A percentile compares a stretch with the other conserved stretches of the same genome.
phyloP scores from a whole-genome alignment of 2,797 vertebrate genomes.

The Sylvilagus floridanus region DNA sequence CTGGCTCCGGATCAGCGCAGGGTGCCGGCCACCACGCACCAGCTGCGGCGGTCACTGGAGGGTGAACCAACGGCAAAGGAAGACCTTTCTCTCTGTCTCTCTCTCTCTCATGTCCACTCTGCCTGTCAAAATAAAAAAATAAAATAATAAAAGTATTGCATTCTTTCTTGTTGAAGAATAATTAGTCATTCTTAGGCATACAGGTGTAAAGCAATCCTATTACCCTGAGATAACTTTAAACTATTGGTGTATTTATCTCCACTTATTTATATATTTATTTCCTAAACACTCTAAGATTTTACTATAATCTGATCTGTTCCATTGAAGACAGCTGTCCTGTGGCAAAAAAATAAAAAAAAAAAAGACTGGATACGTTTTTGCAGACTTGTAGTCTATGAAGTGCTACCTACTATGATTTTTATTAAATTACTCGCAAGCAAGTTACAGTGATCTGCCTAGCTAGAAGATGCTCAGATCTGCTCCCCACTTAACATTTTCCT shows the following conservation, averaged over 20 bases:
- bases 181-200: background rate
- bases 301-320: background rate
- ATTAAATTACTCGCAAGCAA: background rate
- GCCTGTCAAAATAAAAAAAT: no score
- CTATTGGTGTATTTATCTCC: background rate
- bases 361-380: background rate
- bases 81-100: no score
- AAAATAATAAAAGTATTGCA: background rate
- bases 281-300: background rate
- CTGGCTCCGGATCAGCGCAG: no score
- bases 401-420: constrained; percentile 15
- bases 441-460: background rate
- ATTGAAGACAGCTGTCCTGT: constrained; percentile 3
- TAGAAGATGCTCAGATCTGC: constrained; percentile 22
- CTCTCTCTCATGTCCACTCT: no score
- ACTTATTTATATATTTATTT: background rate
- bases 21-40: no score
- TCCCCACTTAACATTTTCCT: constrained; percentile 14
- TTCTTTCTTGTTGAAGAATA: constrained; percentile 20
- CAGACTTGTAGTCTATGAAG: background rate
- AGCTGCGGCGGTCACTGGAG: no score
- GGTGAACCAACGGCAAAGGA: no score
- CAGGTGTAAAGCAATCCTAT: constrained; percentile 17
- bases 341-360: constrained; percentile 13
- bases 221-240: constrained; percentile 32